Conservation (phyloP, 2,113 vertebrate species). For the Harpagus bidentatus region DNA sequence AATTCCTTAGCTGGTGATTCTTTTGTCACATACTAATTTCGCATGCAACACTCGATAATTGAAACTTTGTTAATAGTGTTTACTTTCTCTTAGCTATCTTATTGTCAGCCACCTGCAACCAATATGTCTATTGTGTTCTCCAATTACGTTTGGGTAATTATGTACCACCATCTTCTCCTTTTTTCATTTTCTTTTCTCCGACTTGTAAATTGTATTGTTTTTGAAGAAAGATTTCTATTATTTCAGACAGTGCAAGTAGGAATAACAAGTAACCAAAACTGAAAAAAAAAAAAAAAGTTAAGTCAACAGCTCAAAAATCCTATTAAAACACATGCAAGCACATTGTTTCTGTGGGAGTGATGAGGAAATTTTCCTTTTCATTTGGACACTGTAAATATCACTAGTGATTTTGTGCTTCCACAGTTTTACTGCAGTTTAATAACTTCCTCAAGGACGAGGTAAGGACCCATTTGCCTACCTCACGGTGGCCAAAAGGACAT, state of each 20-base stretch:
- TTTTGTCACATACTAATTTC: not conserved
- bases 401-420: not conserved
- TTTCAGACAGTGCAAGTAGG: not conserved
- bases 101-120: slow-evolving; percentile 7
- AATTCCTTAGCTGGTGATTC: not conserved
- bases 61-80: not conserved
- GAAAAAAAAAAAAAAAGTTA: not conserved
- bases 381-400: not conserved
- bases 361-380: not conserved
- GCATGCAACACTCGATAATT: not conserved
- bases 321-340: not conserved
- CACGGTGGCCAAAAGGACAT: not conserved
- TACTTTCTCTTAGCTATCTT: not conserved
- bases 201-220: not conserved
- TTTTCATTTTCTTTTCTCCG: not conserved
- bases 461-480: not conserved
- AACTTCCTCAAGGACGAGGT: not conserved
- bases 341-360: not conserved
- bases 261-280: not conserved
- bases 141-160: slow-evolving; percentile 11
- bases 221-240: not conserved
- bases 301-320: not conserved
- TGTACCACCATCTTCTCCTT: not conserved
- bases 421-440: not conserved
- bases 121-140: not conserved